Base-by-base conservation (phyloP, 2,888 invertebrate genomes). In the Toxonevra muliebris region DNA sequence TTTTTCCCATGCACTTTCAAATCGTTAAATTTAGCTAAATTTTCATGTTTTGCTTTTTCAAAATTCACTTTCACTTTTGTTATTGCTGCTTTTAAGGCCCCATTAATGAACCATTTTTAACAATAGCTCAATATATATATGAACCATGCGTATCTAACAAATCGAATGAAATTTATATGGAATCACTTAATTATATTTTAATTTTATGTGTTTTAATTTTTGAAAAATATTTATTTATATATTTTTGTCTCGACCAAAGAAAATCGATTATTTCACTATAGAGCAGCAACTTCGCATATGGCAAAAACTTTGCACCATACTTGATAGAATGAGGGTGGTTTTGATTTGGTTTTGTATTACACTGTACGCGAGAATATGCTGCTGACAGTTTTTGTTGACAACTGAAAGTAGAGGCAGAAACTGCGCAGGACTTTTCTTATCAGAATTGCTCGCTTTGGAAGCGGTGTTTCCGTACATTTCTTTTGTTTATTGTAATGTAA, bases 181-280 rank as follows among this genome's bases (percentile, higher is more conserved):
- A 30, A 30, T 2, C 30, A 30, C 30, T 54, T 54, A 17, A 15
- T 20, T 54, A 3, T 54, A n/a, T 54, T n/a, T 11, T 59, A 5
- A 59, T 2, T n/a, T 41, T 41, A 4, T 54, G 50, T 48, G 8
- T 48, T 13, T 48, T 2, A 48, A 48, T 48, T 48, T n/a, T 15
- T 4, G 8, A 48, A 48, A n/a, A 48, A 48, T 48, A n/a, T 48
- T 15, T 48, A n/a, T n/a, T n/a, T 8, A 2, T 48, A 48, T 48
- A 13, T 48, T 48, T 48, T 7, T n/a, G 50, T 15, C 15, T 13
- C 50, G 15, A 48, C 50, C 8, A 7, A 2, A 4, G 13, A 75
- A 69, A 80, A 79, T 79, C 77, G 79, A 79, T 79, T 65, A 61
- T 65, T 80, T 75, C 62, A 66, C 58, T 61, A 54, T 40, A 59